phyloP scores from a whole-genome alignment of 2,113 vertebrate species.

The Atherinomorus stipes region DNA sequence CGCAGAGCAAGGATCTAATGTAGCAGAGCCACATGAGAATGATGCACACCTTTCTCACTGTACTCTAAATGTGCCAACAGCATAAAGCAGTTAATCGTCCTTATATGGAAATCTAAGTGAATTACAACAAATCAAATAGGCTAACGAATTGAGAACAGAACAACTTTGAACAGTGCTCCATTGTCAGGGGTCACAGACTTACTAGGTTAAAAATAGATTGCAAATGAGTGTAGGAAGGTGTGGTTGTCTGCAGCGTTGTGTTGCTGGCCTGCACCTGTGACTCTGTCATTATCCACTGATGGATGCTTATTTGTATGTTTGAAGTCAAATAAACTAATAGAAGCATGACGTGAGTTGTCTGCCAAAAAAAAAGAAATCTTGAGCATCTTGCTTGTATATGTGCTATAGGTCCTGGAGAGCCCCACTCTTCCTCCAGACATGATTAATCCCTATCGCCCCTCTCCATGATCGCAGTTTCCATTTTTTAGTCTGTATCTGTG shows the following conservation, averaged over 20 bases:
- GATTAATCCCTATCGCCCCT: slow-evolving; percentile 78
- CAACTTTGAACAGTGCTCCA: slow-evolving; percentile 45
- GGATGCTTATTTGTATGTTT: slow-evolving; percentile 35
- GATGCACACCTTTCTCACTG: slow-evolving; percentile 47
- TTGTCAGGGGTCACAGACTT: slow-evolving; percentile 48
- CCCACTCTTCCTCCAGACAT: slow-evolving; percentile 66
- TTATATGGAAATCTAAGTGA: slow-evolving; percentile 57
- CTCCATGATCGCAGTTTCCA: slow-evolving; percentile 69
- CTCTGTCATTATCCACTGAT: slow-evolving; percentile 28
- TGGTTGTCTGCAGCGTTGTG: slow-evolving; percentile 14
- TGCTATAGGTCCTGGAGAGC: slow-evolving; percentile 45
- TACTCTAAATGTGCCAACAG: slow-evolving; percentile 48
- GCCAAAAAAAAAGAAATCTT: neutral
- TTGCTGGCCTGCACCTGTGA: slow-evolving; percentile 41
- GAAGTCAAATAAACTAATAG: slow-evolving; percentile 42
- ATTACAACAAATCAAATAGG: slow-evolving; percentile 66
- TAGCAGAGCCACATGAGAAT: slow-evolving; percentile 60
- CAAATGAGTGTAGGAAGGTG: slow-evolving; percentile 16
- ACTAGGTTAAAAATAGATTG: slow-evolving; percentile 39
- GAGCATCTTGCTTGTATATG: slow-evolving; percentile 32
- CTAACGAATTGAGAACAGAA: slow-evolving; percentile 51
- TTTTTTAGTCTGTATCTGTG: slow-evolving; percentile 80
- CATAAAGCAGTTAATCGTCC: slow-evolving; percentile 31
- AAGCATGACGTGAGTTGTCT: slow-evolving; percentile 16
- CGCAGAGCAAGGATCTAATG: slow-evolving; percentile 51